A percentile compares a stretch with the other conserved stretches of the same genome.
phyloP scores from a whole-genome alignment of 64 coral and sea anemone genomes.

The Dendrophyllia cribrosa region DNA sequence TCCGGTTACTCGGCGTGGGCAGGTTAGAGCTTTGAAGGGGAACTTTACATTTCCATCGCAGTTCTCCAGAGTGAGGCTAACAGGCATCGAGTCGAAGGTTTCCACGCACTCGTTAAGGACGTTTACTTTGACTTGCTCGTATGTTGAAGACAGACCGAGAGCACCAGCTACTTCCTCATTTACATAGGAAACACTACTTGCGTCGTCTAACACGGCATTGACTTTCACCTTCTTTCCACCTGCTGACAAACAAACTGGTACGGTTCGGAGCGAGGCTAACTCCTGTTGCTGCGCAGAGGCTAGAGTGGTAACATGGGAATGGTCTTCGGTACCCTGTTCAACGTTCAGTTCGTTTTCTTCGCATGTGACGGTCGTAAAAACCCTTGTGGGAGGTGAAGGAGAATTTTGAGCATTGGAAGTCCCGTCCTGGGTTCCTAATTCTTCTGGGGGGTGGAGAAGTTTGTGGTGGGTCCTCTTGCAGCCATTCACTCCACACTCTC shows the following conservation, averaged over 20 bases:
- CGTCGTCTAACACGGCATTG: conserved; percentile 48
- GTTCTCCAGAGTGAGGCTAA: conserved; percentile 41
- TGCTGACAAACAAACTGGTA: background rate
- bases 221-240: conserved; percentile 19
- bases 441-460: background rate
- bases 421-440: background rate
- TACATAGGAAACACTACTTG: conserved; percentile 8
- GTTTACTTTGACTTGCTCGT: conserved; percentile 37
- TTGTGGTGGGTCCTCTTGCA: conserved; percentile 42
- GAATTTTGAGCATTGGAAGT: background rate
- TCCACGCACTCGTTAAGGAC: conserved; percentile 57
- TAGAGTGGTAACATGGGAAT: too few species aligned
- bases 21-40: conserved; percentile 54
- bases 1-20: conserved; percentile 39
- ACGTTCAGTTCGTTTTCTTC: background rate
- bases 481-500: conserved; percentile 37
- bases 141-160: background rate
- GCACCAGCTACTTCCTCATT: too few species aligned
- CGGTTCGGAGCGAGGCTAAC: too few species aligned
- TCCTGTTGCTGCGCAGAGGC: too few species aligned
- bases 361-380: background rate
- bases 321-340: too few species aligned
- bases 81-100: conserved; percentile 64
- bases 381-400: background rate
- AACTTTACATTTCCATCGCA: conserved; percentile 36